Percentiles rank a stretch among this genome's conserved stretches.
phyloP scores from a whole-genome alignment of 2,113 vertebrate species.

The Oreocharis arfaki region DNA sequence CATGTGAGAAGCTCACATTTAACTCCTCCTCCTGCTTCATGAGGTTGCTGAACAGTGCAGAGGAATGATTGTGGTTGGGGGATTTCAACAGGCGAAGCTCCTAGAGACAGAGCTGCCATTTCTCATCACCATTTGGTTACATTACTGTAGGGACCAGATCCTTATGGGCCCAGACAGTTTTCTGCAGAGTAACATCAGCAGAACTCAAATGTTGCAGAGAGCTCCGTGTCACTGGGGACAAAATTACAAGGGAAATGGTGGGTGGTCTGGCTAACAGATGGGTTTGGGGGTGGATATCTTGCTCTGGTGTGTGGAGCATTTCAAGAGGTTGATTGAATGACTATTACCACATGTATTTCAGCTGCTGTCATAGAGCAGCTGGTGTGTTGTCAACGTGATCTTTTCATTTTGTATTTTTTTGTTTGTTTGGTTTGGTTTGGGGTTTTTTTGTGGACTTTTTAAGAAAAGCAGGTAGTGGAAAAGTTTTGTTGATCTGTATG shows the following conservation, averaged over 20 bases:
- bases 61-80: neutral
- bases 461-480: neutral
- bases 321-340: conserved; percentile 35
- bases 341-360: conserved; percentile 30
- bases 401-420: neutral
- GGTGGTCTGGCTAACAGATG: conserved; percentile 39
- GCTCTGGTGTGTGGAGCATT: conserved; percentile 23
- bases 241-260: neutral
- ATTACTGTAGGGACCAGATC: neutral
- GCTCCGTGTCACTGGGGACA: neutral
- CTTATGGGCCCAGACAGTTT: neutral
- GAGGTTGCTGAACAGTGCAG: neutral
- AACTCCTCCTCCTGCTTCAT: neutral
- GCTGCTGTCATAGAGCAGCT: conserved; percentile 41
- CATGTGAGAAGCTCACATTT: neutral
- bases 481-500: neutral
- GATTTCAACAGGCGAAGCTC: neutral
- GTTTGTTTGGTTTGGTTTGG: neutral
- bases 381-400: conserved; percentile 31
- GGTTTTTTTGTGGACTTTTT: neutral
- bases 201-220: neutral
- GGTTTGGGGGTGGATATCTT: conserved; percentile 29
- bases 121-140: neutral
- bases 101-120: neutral
- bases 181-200: neutral